phyloP scores from a whole-genome alignment of 1,140 invertebrate species.

The Samia ricini region DNA sequence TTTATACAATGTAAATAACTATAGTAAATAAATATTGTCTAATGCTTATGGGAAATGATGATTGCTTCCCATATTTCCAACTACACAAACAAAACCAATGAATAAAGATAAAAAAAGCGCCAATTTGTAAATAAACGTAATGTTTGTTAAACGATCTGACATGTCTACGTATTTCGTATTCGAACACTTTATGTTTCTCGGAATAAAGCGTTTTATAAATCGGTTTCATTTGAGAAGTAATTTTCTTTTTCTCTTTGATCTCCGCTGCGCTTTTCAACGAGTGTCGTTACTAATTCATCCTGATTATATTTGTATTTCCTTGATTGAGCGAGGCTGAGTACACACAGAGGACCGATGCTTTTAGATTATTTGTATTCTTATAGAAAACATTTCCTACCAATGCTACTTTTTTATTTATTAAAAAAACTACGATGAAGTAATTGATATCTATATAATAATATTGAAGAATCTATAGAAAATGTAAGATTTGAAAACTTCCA shows the following conservation, averaged over 20 bases:
- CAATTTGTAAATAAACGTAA: not conserved
- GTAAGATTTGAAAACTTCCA: no score
- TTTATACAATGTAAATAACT: no score
- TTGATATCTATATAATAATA: no score
- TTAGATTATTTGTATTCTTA: not conserved
- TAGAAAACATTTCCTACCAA: no score
- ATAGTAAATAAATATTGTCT: no score
- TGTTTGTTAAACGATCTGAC: not conserved
- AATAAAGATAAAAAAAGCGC: not conserved
- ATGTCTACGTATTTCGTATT: not conserved
- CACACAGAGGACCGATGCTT: not conserved
- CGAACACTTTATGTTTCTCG: not conserved
- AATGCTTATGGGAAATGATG: no score
- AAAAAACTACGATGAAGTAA: no score
- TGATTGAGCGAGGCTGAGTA: not conserved
- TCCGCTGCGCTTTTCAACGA: slow-evolving; percentile 13
- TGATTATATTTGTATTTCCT: not conserved
- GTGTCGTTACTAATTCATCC: not conserved
- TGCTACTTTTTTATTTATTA: no score
- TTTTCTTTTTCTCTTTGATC: slow-evolving; percentile 40
- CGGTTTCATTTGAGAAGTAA: slow-evolving; percentile 39
- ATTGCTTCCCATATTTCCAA: no score
- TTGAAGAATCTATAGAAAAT: no score
- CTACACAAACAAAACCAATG: not conserved
- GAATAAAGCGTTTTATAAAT: slow-evolving; percentile 31